Percentiles rank a stretch among this genome's conserved stretches.
Evolutionary conservation across 2,113 vertebrate species (phyloP).

Genomic region (human (Homo sapiens)): DNA sequence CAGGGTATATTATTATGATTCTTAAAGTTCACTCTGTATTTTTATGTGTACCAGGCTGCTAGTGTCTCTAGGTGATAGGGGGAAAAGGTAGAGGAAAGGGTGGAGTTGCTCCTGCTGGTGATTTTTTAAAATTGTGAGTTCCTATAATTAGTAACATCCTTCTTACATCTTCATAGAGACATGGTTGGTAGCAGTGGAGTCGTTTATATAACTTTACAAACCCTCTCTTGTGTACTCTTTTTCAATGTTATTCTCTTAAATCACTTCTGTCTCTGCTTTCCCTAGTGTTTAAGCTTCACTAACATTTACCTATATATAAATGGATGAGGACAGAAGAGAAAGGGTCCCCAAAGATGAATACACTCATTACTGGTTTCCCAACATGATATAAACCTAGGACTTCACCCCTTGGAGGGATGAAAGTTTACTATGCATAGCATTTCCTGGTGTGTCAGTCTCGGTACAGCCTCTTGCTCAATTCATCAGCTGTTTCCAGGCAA

Average conservation of each 20-base stretch:
- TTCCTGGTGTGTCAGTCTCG: neutral
- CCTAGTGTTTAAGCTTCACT: neutral
- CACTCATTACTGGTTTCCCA: neutral
- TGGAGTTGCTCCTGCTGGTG: neutral
- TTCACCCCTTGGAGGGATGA: neutral
- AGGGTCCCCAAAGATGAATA: neutral
- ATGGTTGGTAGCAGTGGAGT: neutral
- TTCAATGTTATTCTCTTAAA: neutral
- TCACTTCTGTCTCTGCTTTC: neutral
- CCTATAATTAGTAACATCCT: neutral
- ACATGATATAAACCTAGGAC: neutral
- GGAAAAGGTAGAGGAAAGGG: neutral
- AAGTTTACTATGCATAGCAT: neutral
- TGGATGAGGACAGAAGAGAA: neutral
- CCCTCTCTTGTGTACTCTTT: neutral
- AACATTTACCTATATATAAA: neutral
- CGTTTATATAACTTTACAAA: neutral
- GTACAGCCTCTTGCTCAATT: neutral
- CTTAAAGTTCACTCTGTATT: neutral
- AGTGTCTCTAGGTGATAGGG: neutral
- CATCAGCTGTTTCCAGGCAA: neutral
- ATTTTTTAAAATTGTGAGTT: neutral
- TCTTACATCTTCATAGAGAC: neutral
- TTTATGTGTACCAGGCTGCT: neutral
- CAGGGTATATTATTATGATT: neutral